A percentile compares a stretch with the other conserved stretches of the same genome.
phyloP scores from a whole-genome alignment of 2,113 vertebrate species.

The Periophthalmus modestus region DNA sequence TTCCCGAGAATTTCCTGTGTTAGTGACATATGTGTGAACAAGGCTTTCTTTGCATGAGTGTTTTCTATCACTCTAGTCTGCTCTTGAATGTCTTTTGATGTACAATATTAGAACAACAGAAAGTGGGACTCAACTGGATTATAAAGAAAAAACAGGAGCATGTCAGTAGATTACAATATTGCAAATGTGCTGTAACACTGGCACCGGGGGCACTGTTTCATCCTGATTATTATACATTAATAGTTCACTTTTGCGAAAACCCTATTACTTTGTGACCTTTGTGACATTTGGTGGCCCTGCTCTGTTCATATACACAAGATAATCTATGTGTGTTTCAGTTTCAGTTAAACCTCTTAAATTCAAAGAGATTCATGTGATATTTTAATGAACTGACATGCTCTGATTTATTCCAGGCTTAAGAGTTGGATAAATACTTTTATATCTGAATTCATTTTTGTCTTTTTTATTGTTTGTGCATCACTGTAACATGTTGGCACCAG shows the following conservation, averaged over 20 bases:
- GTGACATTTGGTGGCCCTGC: not conserved
- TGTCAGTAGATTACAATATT: conserved; percentile 2
- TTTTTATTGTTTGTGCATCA: conserved; percentile 65
- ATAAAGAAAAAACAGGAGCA: conserved; percentile 20
- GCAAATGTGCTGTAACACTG: not conserved
- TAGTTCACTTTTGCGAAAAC: not conserved
- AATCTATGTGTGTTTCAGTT: not conserved
- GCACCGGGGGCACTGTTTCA: not conserved
- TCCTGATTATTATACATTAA: not conserved
- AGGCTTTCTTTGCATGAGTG: conserved; percentile 86
- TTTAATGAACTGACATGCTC: not conserved
- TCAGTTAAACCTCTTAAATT: not conserved
- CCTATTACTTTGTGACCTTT: not conserved
- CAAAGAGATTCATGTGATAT: not conserved
- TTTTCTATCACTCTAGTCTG: conserved; percentile 71
- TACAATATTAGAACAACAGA: conserved; percentile 43
- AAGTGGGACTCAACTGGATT: conserved; percentile 7
- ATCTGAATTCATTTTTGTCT: conserved; percentile 36
- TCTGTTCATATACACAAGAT: not conserved
- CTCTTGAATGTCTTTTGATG: conserved; percentile 76
- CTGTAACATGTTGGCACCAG: conserved; percentile 70
- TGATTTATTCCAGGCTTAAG: conserved; percentile 54
- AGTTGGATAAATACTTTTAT: conserved; percentile 44
- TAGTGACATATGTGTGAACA: conserved; percentile 72
- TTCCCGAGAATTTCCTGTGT: conserved; percentile 61